These are phyloP conservation scores for Caenorhabditis remanei DNA, from an alignment of 1,140 invertebrate genomes.

Conservation along the genomic window DNA sequence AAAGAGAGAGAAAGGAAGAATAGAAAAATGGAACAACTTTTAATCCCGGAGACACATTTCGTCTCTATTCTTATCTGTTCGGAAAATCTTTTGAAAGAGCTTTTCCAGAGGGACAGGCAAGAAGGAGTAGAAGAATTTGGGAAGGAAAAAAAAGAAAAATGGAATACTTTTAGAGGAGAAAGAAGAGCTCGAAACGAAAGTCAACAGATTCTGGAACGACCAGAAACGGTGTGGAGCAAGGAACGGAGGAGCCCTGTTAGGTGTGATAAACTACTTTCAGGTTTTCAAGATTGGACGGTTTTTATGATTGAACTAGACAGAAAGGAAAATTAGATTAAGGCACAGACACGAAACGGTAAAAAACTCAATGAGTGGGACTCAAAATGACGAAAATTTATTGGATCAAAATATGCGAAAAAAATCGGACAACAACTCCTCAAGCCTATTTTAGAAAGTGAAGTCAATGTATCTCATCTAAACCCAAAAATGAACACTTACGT, in stretches of 20 bases:
- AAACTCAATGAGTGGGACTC: too few species aligned
- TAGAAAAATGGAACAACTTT: background rate
- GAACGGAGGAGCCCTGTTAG: too few species aligned
- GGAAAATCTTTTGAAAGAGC: slow-evolving; percentile 12
- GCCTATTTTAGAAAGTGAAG: background rate
- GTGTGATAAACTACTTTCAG: too few species aligned
- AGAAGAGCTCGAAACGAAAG: background rate
- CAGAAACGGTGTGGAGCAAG: background rate
- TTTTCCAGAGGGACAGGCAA: slow-evolving; percentile 39
- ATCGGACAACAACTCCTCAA: too few species aligned
- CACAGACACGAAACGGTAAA: too few species aligned
- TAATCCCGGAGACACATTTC: slow-evolving; percentile 23
- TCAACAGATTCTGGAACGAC: background rate
- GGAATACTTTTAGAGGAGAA: background rate
- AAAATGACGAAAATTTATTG: too few species aligned
- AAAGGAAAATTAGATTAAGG: too few species aligned
- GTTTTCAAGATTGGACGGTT: too few species aligned
- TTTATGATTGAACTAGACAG: too few species aligned
- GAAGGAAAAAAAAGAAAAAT: background rate
- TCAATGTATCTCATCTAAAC: too few species aligned
- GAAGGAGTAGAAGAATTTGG: background rate
- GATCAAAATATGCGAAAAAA: too few species aligned
- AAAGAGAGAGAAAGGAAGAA: background rate
- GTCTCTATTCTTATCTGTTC: background rate
- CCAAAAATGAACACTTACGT: too few species aligned